Conservation (phyloP, 2,113 vertebrate genomes). For the Oxyruncus cristatus region DNA sequence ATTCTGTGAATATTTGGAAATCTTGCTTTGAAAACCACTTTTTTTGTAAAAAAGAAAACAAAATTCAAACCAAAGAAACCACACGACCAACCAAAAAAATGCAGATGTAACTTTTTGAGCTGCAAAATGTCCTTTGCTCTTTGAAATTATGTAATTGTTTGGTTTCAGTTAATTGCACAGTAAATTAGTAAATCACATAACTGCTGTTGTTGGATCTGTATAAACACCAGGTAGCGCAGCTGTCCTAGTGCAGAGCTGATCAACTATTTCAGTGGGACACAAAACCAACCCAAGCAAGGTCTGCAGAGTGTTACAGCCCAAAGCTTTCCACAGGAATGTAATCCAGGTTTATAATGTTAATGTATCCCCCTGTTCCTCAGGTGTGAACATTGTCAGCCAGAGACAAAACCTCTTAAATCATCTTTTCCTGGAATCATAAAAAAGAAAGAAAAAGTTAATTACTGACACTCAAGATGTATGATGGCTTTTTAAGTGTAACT, state of each 20-base stretch:
- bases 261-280: neutral
- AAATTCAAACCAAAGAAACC: neutral
- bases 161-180: neutral
- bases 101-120: neutral
- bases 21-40: neutral
- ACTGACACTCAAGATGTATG: constrained; percentile 4
- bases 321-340: neutral
- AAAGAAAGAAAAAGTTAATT: constrained; percentile 31
- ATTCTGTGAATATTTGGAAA: neutral
- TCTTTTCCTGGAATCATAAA: constrained; percentile 33
- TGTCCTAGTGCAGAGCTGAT: neutral
- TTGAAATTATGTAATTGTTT: neutral
- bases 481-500: constrained; percentile 35
- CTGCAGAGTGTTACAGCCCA: neutral
- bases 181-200: neutral
- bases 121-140: neutral
- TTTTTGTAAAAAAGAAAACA: neutral
- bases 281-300: neutral
- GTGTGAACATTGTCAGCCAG: neutral
- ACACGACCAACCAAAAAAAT: neutral
- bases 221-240: neutral
- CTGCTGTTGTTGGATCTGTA: neutral
- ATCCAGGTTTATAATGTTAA: neutral
- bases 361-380: neutral
- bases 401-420: constrained; percentile 22